Evolutionary conservation across 2,888 invertebrate genomes (phyloP).

Genomic region (Lasioglossum lativentre): DNA sequence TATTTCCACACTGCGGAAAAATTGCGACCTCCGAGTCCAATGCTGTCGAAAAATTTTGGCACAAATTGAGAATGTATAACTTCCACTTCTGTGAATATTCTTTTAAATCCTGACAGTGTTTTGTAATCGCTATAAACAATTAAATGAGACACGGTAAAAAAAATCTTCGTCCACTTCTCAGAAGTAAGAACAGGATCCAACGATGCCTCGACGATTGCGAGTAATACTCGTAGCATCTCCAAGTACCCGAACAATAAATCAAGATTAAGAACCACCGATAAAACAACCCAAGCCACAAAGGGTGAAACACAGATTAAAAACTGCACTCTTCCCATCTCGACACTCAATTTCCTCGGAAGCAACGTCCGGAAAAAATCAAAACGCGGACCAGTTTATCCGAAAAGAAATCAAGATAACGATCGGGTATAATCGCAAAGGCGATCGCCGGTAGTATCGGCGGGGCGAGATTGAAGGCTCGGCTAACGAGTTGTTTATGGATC

Average conservation of each 20-base stretch:
- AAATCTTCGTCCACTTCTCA: neutral
- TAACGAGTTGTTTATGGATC: constrained; percentile 83
- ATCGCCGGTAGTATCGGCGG: constrained; percentile 71
- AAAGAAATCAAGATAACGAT: constrained; percentile 72
- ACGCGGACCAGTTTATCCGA: constrained; percentile 47
- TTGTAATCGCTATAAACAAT: neutral
- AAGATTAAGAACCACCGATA: too few relatives aligned
- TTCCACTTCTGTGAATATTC: neutral
- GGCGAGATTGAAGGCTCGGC: constrained; percentile 81
- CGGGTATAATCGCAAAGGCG: constrained; percentile 70
- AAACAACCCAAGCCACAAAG: neutral
- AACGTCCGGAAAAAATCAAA: constrained; percentile 41
- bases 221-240: too few relatives aligned
- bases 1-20: neutral
- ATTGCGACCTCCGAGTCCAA: neutral
- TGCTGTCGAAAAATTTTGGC: neutral
- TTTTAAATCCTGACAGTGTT: neutral
- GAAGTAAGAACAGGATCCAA: neutral
- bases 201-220: too few relatives aligned
- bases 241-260: too few relatives aligned
- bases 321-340: neutral
- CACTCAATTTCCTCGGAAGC: neutral
- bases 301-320: neutral
- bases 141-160: neutral
- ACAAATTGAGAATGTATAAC: neutral